These are phyloP conservation scores for Carassius auratus DNA, from an alignment of 2,113 vertebrate species.

Conservation along the genomic window DNA sequence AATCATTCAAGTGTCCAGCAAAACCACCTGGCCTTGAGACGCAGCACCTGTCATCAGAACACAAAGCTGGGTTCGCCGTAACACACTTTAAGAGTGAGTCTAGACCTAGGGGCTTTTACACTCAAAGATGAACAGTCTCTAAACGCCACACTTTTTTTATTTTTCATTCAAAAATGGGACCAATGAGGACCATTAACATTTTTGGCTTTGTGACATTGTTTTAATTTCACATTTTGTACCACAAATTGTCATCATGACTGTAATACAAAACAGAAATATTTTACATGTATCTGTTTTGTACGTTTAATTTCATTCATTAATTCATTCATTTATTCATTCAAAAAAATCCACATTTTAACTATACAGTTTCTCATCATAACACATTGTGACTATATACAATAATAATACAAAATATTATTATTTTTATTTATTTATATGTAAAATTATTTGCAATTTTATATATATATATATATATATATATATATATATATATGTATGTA, in stretches of 20 bases:
- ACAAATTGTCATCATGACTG: background rate
- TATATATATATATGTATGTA: too few species aligned
- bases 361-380: too few species aligned
- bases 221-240: background rate
- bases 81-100: slow-evolving; percentile 61
- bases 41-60: slow-evolving; percentile 41
- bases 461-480: too few species aligned
- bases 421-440: too few species aligned
- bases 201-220: background rate
- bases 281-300: background rate
- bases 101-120: slow-evolving; percentile 39
- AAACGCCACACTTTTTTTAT: background rate
- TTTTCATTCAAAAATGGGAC: background rate
- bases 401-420: too few species aligned
- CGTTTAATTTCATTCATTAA: background rate
- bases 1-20: slow-evolving; percentile 62
- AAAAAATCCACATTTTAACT: too few species aligned
- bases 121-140: slow-evolving; percentile 46
- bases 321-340: too few species aligned
- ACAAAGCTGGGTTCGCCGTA: slow-evolving; percentile 29
- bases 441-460: too few species aligned
- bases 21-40: slow-evolving; percentile 47
- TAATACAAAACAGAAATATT: background rate
- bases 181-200: too few species aligned
- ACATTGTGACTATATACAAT: too few species aligned